These are phyloP conservation scores for Leptinotarsa undecemlineata DNA, from an alignment of 1,140 invertebrate genomes.

Conservation along the genomic window DNA sequence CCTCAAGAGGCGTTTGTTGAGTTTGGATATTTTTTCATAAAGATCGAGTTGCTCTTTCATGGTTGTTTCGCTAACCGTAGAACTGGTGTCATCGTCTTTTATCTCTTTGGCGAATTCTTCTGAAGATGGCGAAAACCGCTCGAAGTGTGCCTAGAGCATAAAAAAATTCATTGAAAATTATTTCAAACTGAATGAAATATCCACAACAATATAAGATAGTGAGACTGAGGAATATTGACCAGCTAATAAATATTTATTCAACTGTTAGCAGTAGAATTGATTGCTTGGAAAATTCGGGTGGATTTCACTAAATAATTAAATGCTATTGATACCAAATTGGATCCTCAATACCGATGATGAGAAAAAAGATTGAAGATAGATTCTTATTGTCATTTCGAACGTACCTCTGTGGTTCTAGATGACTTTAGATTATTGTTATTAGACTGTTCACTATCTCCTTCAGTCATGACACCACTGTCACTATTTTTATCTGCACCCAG, in stretches of 20 bases:
- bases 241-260: no score
- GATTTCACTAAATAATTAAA: background rate
- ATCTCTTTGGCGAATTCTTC: slow-evolving; percentile 60
- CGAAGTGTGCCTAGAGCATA: slow-evolving; percentile 58
- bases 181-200: background rate
- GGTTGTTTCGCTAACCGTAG: slow-evolving; percentile 49
- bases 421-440: slow-evolving; percentile 46
- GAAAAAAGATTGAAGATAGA: no score
- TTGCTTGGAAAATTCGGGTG: no score
- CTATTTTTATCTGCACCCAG: slow-evolving; percentile 57
- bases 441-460: slow-evolving; percentile 53
- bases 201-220: no score
- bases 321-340: no score
- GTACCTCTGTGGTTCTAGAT: slow-evolving; percentile 46
- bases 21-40: slow-evolving; percentile 70
- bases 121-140: slow-evolving; percentile 60
- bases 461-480: slow-evolving; percentile 62
- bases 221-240: no score
- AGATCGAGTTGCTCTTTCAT: slow-evolving; percentile 65
- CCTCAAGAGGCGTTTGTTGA: slow-evolving; percentile 71
- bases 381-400: background rate
- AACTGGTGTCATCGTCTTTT: slow-evolving; percentile 56
- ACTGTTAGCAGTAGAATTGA: no score
- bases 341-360: no score
- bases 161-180: background rate